Percentiles rank a stretch among this genome's conserved stretches.
phyloP scores from a whole-genome alignment of 2,797 vertebrate species.

The Chiroxiphia lanceolata region DNA sequence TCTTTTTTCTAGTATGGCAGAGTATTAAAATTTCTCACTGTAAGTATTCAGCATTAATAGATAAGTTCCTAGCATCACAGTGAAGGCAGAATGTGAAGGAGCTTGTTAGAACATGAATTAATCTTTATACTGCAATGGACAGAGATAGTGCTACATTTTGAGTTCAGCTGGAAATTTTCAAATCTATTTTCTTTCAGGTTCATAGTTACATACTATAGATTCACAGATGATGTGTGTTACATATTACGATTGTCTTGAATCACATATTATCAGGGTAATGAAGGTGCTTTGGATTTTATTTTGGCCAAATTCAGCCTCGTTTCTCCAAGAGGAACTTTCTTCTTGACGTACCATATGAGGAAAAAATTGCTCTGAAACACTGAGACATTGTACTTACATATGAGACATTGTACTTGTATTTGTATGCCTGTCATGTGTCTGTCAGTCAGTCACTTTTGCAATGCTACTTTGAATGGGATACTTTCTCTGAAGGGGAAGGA shows the following conservation, averaged over 20 bases:
- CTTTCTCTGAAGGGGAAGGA: background rate
- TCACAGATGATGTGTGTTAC: constrained; percentile 23
- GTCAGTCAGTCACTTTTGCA: background rate
- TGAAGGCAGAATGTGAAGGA: background rate
- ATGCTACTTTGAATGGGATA: background rate
- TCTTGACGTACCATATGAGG: background rate
- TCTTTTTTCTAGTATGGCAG: background rate
- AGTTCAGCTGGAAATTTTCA: constrained; percentile 2
- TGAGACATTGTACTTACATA: background rate
- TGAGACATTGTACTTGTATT: background rate
- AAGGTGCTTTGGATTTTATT: constrained; percentile 35
- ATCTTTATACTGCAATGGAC: background rate
- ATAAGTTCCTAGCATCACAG: constrained; percentile 46
- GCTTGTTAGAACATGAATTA: constrained; percentile 13
- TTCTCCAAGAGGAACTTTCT: background rate
- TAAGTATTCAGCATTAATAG: constrained; percentile 17
- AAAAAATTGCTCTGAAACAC: background rate
- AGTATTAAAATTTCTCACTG: constrained; percentile 45
- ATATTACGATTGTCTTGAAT: constrained; percentile 32
- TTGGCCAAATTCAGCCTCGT: background rate
- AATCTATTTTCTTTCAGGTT: constrained; percentile 16
- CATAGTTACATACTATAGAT: background rate
- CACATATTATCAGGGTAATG: background rate
- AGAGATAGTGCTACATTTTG: background rate
- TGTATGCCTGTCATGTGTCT: background rate